phyloP scores from a whole-genome alignment of 2,888 invertebrate species.

The Leptopilina drosophilae region DNA sequence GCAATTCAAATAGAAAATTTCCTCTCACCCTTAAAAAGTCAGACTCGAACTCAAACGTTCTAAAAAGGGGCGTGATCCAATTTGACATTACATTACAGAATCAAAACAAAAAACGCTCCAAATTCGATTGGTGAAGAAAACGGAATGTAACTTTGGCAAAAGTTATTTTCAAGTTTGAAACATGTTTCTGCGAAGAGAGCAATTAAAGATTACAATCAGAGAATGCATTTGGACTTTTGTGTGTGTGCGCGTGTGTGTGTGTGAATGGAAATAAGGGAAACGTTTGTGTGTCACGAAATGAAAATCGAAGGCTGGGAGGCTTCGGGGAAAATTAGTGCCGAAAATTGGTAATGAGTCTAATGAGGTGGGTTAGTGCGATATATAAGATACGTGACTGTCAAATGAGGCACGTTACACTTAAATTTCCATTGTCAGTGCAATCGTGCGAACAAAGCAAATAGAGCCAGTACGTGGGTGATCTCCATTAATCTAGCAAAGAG shows the following conservation, averaged over 20 bases:
- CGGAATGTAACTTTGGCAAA: no score
- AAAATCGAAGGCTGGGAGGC: neutral
- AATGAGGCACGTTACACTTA: conserved; percentile 42
- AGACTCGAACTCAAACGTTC: no score
- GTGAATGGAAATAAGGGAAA: neutral
- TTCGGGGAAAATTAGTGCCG: neutral
- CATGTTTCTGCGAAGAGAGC: neutral
- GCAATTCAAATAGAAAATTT: no score
- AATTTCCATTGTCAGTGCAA: conserved; percentile 41
- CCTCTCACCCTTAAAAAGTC: no score
- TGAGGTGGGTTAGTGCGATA: conserved; percentile 36
- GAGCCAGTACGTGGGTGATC: conserved; percentile 40
- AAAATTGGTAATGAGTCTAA: conserved; percentile 39
- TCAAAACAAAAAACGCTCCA: no score
- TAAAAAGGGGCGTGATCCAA: no score
- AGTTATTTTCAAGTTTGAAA: conserved; percentile 2
- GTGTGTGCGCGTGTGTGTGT: neutral
- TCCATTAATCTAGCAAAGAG: conserved; percentile 36
- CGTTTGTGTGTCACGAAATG: conserved; percentile 5
- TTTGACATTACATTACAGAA: no score
- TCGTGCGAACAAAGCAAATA: conserved; percentile 40
- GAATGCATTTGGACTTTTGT: neutral
- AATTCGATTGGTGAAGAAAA: no score
- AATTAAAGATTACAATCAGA: conserved; percentile 8
- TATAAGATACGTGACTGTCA: conserved; percentile 40